A percentile compares a stretch with the other conserved stretches of the same genome.
Conservation (phyloP, 2,113 vertebrate species). For the Cavia porcellus region DNA sequence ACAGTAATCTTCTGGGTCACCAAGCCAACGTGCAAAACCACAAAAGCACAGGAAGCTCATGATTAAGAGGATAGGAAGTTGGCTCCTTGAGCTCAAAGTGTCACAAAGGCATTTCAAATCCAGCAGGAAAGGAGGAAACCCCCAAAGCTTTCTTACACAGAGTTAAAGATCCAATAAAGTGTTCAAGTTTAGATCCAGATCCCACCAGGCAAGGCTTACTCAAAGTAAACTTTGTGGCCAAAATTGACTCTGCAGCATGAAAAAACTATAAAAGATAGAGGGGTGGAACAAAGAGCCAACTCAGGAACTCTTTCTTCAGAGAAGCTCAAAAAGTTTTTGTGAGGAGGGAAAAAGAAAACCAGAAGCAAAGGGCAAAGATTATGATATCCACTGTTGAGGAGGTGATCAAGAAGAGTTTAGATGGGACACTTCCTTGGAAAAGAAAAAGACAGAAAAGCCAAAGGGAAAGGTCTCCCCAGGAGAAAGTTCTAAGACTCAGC, state of each 20-base stretch:
- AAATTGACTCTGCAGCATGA: background rate
- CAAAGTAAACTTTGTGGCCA: background rate
- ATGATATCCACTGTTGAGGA: background rate
- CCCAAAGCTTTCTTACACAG: background rate
- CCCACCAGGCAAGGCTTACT: background rate
- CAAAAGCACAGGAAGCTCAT: background rate
- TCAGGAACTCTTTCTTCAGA: background rate
- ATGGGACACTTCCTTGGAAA: too few species aligned
- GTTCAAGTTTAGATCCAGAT: background rate
- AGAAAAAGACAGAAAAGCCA: background rate
- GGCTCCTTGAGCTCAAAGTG: background rate
- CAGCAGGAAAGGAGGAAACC: background rate
- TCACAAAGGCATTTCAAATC: background rate
- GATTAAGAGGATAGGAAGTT: background rate
- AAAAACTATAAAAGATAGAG: background rate
- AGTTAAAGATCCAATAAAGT: background rate
- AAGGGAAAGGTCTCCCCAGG: background rate
- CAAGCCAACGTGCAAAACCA: background rate
- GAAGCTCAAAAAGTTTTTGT: background rate
- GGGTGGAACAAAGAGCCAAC: background rate
- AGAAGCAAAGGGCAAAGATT: background rate
- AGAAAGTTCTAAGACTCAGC: background rate
- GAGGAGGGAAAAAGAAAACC: background rate
- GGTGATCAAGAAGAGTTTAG: background rate
- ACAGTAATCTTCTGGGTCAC: background rate